Evolutionary conservation across 2,797 vertebrate species (phyloP), one percentile per base, ranked within the genome.

Genomic region (Oreonectes daqikongensis): DNA sequence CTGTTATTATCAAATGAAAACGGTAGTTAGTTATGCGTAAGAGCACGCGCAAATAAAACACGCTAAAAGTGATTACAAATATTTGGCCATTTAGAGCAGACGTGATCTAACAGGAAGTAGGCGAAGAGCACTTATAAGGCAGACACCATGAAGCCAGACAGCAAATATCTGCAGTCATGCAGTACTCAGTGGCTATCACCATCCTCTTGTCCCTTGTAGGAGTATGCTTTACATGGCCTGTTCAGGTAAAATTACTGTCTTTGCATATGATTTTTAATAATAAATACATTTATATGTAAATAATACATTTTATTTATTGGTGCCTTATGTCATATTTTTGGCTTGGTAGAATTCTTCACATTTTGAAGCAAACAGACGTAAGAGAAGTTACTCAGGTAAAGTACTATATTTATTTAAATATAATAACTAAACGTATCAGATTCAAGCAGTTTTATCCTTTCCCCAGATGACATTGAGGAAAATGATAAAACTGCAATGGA

Each of bases 401-500:
- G 1, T 68, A 5, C 26, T 52, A 9, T 32, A 30, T 74, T 40
- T 22, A 28, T 5, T 32, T 0, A 14, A 70, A 12, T 24, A 24
- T 24, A 28, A 22, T 71, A 1, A 28, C 11, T 40, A 5, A n/a
- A 9, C 30, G 18, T 40, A 7, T 65, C 2, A 30, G 30, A 38
- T 17, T 35, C 55, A 0, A 44, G 69, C 24, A 46, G 5, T 66
- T 30, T 30, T 17, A 28, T 63, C 14, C 14, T 28, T 40, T 69
- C 53, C 35, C 1, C 18, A 81, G 68, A 44, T 69, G 18, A 75
- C 9, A 17, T 38, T 28, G 38, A 76, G 6, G 55, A 81, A 44
- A 76, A 32, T 22, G 87, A 87, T 35, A 81, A 72, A 79, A 89
- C 89, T 2, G 89, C 88, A 7, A 94, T 93, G 92, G 91, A 93